These are phyloP conservation scores for Egretta garzetta DNA, from an alignment of 2,113 vertebrate species.

Conservation along the genomic window DNA sequence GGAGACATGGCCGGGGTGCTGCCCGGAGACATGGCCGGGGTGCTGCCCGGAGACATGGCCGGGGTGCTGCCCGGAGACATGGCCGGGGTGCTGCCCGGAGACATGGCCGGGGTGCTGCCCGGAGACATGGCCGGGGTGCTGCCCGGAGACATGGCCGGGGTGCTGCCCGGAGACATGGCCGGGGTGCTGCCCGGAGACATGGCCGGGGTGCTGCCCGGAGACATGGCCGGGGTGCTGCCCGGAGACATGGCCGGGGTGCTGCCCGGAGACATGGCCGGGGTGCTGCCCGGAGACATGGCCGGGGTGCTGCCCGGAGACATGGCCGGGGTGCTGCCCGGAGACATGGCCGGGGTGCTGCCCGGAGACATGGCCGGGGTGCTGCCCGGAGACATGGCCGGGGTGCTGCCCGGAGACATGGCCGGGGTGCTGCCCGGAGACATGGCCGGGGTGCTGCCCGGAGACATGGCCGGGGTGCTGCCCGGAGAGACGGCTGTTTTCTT, in stretches of 20 bases:
- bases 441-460: rapidly evolving
- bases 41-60: rapidly evolving
- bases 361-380: no score
- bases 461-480: rapidly evolving
- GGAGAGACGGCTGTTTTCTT: not conserved
- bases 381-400: rapidly evolving
- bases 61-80: not conserved
- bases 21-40: rapidly evolving
- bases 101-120: not conserved
- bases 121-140: not conserved
- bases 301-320: not conserved
- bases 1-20: rapidly evolving
- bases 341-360: not conserved
- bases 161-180: no score
- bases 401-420: not conserved
- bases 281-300: rapidly evolving
- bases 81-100: not conserved
- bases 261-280: rapidly evolving
- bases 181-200: not conserved
- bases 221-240: rapidly evolving
- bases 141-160: no score
- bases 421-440: not conserved
- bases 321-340: not conserved
- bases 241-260: rapidly evolving
- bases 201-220: rapidly evolving